Conservation (phyloP, 2,888 invertebrate species). For the Ceriagrion tenellum region DNA sequence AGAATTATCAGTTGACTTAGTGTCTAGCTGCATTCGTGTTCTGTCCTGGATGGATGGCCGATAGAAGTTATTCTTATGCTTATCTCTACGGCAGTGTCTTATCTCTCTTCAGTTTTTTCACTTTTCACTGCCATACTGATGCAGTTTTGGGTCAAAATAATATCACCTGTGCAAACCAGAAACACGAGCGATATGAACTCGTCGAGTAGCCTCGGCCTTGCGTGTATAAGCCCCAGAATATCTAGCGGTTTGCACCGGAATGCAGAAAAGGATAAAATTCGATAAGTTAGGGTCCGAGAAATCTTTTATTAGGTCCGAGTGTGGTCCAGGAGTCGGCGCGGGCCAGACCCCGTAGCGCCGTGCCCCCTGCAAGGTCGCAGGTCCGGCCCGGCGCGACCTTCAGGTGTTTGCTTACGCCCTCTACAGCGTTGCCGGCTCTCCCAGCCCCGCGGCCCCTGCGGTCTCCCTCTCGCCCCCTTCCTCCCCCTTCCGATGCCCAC, state of each 20-base stretch:
- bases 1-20: too few species aligned
- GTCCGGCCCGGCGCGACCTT: constrained; percentile 35
- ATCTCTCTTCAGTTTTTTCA: too few species aligned
- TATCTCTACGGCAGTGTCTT: too few species aligned
- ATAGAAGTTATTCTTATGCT: too few species aligned
- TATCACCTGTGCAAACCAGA: too few species aligned
- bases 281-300: background rate
- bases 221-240: background rate
- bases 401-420: constrained; percentile 65
- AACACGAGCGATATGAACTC: too few species aligned
- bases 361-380: constrained; percentile 64
- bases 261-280: too few species aligned
- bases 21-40: too few species aligned
- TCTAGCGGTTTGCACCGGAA: background rate
- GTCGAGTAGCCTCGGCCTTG: too few species aligned
- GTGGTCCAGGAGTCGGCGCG: background rate
- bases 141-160: too few species aligned
- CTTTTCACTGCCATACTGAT: too few species aligned
- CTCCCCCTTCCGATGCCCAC: background rate
- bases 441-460: background rate
- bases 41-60: too few species aligned
- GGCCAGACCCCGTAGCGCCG: constrained; percentile 42
- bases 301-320: background rate
- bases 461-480: background rate
- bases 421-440: constrained; percentile 54